Base-by-base conservation (phyloP, 2,797 vertebrate genomes). In the Moxostoma hubbsi region DNA sequence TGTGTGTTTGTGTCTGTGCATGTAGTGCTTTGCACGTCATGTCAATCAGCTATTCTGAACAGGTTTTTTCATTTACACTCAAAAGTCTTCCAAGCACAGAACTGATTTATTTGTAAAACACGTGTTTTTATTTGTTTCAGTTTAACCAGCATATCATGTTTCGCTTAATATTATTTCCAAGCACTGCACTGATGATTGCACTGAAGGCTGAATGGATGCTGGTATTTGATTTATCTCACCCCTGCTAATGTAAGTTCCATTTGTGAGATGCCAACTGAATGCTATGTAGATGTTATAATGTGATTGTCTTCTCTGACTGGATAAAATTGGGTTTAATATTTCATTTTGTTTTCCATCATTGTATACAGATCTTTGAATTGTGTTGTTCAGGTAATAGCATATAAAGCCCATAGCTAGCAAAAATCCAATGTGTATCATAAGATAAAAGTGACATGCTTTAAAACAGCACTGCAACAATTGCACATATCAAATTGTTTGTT, bases 351-450 rank as follows among this genome's bases (percentile, higher is more conserved):
- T 62, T 36, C 46, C 4, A 45, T 11, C 63, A 47, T 45, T 66
- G 24, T 45, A 10, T 66, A 16, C 6, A 65, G 45, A 59, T 67
- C 62, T 73, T 66, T 53, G 49, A 67, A 36, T 61, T 36, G 51
- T 73, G 36, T 77, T 51, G 62, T 46, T 73, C 49, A 78, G 71
- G 69, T 49, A 16, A 59, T 67, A 67, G 47, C 47, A 73, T 67
- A 77, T 67, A 72, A 73, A 82, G 76, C 69, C 81, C 69, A 78
- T 82, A 78, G 55, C 55, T 53, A 64, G 69, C 81, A 77, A 78
- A 82, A 79, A 72, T n/a, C 18, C 58, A 77, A 72, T 15, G 45
- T 57, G 49, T 65, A 64, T 15, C 58, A 59, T 51, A 64, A 79
- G 68, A 72, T 4, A 36, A 71, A 58, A 2, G 5, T 18, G 16